A percentile compares a stretch with the other conserved stretches of the same genome.
phyloP scores from a whole-genome alignment of 2,888 invertebrate genomes.

The Camptogramma bilineatum region DNA sequence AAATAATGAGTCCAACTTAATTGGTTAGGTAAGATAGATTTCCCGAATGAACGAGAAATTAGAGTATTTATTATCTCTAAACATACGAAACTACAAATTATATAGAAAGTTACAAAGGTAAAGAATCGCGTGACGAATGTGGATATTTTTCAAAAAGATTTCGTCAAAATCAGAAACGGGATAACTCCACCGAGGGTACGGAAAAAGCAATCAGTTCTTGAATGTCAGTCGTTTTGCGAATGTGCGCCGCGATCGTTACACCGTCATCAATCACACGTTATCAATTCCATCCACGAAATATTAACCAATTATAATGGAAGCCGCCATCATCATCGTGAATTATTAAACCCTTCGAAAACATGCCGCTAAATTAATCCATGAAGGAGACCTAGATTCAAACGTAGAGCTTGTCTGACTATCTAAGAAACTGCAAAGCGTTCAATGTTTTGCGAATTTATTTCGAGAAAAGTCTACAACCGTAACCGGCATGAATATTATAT shows the following conservation, averaged over 20 bases:
- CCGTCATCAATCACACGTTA: constrained; percentile 79
- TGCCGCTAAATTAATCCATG: constrained; percentile 26
- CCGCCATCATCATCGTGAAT: constrained; percentile 58
- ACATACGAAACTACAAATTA: neutral
- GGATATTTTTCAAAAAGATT: constrained; percentile 21
- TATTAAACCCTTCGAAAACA: constrained; percentile 60
- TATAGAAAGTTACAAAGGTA: neutral
- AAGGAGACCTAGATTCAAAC: neutral
- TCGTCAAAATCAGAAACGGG: constrained; percentile 15
- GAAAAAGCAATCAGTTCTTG: constrained; percentile 42
- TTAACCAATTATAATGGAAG: constrained; percentile 74
- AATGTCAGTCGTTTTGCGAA: constrained; percentile 44
- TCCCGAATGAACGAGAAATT: neutral
- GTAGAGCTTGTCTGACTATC: neutral
- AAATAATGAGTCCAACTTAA: neutral
- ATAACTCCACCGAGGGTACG: constrained; percentile 24
- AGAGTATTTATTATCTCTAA: neutral
- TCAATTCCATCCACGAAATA: constrained; percentile 74
- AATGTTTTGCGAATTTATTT: constrained; percentile 14
- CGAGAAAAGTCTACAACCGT: constrained; percentile 8
- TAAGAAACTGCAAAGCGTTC: constrained; percentile 8
- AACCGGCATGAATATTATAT: constrained; percentile 8
- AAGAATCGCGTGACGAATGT: neutral
- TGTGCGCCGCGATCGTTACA: constrained; percentile 62
- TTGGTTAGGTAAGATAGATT: neutral